phyloP scores from a whole-genome alignment of 2,888 invertebrate genomes.

The Pammene aurita region DNA sequence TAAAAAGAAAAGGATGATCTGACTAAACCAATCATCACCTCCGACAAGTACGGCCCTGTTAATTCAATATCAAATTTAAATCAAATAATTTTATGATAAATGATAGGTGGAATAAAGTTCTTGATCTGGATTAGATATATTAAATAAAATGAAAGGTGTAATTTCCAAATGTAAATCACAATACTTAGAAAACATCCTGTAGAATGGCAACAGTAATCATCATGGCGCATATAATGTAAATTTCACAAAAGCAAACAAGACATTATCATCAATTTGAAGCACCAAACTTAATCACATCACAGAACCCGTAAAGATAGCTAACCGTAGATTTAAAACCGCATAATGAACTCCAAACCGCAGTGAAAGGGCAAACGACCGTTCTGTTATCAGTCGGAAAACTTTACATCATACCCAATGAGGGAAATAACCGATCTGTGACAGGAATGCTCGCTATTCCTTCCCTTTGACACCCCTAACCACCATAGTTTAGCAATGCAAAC shows the following conservation, averaged over 20 bases:
- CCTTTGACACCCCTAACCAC: constrained; percentile 46
- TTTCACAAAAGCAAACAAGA: constrained; percentile 17
- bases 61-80: too few species aligned
- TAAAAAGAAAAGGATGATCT: too few species aligned
- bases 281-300: constrained; percentile 24
- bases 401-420: constrained; percentile 75
- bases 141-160: too few species aligned
- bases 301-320: constrained; percentile 37
- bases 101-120: too few species aligned
- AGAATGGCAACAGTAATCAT: not conserved
- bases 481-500: not conserved
- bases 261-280: constrained; percentile 10
- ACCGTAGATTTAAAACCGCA: constrained; percentile 36
- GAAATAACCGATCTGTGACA: constrained; percentile 75
- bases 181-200: too few species aligned
- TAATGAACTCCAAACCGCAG: constrained; percentile 40
- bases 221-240: not conserved
- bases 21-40: too few species aligned
- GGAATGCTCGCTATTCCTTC: constrained; percentile 63
- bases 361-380: constrained; percentile 59
- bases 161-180: too few species aligned
- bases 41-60: too few species aligned
- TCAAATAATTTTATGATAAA: too few species aligned
- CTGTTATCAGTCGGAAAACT: constrained; percentile 76
- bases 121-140: too few species aligned